Percentiles rank a stretch among this genome's conserved stretches.
phyloP scores from a whole-genome alignment of 2,113 vertebrate genomes.

The Benitochromis conjunctus region DNA sequence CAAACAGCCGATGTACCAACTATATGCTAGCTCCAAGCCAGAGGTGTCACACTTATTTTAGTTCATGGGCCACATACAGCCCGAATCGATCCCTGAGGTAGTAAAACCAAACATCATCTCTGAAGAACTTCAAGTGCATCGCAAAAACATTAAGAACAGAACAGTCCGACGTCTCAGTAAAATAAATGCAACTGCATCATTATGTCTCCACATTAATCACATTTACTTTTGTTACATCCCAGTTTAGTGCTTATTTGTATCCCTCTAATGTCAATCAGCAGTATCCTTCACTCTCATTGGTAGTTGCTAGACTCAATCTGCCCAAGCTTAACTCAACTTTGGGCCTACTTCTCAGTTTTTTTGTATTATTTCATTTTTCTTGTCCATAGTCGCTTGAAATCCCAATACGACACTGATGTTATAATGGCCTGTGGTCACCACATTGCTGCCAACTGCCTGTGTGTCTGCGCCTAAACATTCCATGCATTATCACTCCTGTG shows the following conservation, averaged over 20 bases:
- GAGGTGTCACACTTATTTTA: neutral
- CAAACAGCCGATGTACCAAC: neutral
- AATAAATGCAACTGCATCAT: neutral
- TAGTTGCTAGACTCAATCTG: neutral
- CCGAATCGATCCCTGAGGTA: neutral
- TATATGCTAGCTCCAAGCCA: neutral
- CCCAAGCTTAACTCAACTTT: neutral
- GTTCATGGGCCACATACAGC: neutral
- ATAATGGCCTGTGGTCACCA: neutral
- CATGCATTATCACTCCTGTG: neutral
- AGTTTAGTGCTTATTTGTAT: fast-evolving
- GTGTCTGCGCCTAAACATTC: neutral
- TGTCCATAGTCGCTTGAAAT: too few species aligned
- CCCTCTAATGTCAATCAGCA: neutral
- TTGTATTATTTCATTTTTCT: neutral
- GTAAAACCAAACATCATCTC: neutral
- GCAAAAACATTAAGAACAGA: neutral
- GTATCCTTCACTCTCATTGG: neutral
- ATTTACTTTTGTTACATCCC: fast-evolving
- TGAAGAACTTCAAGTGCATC: neutral
- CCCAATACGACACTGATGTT: too few species aligned
- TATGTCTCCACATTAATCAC: neutral
- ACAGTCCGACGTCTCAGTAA: neutral
- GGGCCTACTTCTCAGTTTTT: neutral
- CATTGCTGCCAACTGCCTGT: neutral